Conservation (phyloP, 1,140 invertebrate species). For the Leguminivora glycinivorella region DNA sequence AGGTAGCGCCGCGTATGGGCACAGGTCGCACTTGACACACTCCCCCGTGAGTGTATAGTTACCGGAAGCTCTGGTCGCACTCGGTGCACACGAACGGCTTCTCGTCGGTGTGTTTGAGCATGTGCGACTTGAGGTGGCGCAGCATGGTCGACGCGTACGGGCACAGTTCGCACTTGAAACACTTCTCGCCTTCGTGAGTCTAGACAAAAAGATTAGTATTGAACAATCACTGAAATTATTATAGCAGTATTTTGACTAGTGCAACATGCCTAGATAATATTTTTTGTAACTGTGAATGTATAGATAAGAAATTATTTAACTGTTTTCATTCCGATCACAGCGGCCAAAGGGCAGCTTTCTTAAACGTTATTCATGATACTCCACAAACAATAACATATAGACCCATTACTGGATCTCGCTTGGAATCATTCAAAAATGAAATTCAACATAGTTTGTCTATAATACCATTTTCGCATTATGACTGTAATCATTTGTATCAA, state of each 20-base stretch:
- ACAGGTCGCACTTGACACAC: background rate
- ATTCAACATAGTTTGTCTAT: too few relatives aligned
- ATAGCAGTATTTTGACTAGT: background rate
- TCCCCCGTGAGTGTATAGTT: background rate
- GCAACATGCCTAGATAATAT: too few relatives aligned
- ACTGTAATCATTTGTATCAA: too few relatives aligned
- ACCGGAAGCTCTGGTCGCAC: conserved; percentile 87
- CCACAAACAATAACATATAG: too few relatives aligned
- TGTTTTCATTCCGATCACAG: too few relatives aligned
- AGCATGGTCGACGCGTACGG: conserved; percentile 96
- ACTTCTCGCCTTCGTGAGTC: conserved; percentile 98
- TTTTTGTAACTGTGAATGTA: too few relatives aligned
- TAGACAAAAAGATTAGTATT: conserved; percentile 56
- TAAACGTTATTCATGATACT: too few relatives aligned
- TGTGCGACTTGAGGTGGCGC: conserved; percentile 96
- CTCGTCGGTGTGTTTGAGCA: conserved; percentile 96
- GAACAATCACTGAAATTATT: conserved; percentile 18
- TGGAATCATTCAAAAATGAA: too few relatives aligned
- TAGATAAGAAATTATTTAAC: too few relatives aligned
- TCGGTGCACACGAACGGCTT: conserved; percentile 92
- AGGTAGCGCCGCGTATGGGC: conserved; percentile 91
- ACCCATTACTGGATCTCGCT: too few relatives aligned
- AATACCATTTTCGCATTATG: too few relatives aligned
- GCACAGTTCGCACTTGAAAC: conserved; percentile 97
- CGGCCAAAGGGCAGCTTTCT: too few relatives aligned